phyloP scores from a whole-genome alignment of 1,140 invertebrate species.

The Cotesia typhae region DNA sequence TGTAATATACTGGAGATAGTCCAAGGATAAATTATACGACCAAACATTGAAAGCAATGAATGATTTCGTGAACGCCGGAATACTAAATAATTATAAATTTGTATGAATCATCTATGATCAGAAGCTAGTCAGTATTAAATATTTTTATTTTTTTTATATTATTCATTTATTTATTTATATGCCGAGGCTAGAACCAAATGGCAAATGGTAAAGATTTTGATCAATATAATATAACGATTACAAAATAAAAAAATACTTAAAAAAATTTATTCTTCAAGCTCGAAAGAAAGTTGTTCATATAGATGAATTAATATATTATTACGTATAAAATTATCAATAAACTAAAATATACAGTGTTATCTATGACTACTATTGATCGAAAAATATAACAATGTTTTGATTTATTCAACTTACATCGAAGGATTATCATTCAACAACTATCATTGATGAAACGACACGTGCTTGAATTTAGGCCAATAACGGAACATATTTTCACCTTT shows the following conservation, averaged over 20 bases:
- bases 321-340: no score
- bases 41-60: conserved; percentile 49
- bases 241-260: no score
- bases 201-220: neutral
- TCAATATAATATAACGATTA: neutral
- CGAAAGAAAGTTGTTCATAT: no score
- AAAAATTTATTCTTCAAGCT: no score
- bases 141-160: no score
- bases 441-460: neutral
- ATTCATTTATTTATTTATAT: no score
- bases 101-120: neutral
- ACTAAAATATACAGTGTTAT: no score
- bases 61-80: neutral
- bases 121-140: neutral
- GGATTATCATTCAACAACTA: neutral
- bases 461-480: neutral
- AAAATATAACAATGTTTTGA: neutral
- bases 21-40: conserved; percentile 35
- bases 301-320: no score
- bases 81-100: conserved; percentile 36
- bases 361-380: no score
- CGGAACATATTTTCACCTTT: conserved; percentile 1
- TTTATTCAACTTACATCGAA: neutral
- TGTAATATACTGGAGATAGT: conserved; percentile 1
- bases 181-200: no score